Conservation (phyloP, 2,113 vertebrate genomes). For the Hiodon alosoides region DNA sequence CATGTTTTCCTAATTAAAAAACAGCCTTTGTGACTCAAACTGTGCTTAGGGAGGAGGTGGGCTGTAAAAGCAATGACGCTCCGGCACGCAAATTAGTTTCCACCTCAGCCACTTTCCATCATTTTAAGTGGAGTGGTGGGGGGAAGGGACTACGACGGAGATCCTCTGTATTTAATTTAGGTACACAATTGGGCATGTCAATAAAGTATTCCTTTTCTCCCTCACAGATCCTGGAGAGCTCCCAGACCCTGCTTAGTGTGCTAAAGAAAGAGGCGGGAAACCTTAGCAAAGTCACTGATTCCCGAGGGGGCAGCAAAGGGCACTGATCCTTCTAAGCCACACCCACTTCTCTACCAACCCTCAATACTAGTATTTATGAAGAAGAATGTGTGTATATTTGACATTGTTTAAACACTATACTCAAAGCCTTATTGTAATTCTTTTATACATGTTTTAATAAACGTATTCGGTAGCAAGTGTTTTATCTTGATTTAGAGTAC, state of each 20-base stretch:
- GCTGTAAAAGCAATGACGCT: too few relatives aligned
- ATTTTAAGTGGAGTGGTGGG: too few relatives aligned
- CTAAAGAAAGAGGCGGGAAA: constrained; percentile 77
- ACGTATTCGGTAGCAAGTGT: neutral
- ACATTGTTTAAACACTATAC: constrained; percentile 3
- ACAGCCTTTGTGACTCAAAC: neutral
- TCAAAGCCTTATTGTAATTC: neutral
- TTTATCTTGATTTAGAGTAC: neutral
- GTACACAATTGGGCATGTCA: too few relatives aligned
- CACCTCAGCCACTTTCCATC: too few relatives aligned
- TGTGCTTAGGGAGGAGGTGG: too few relatives aligned
- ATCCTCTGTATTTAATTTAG: too few relatives aligned
- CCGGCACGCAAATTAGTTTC: too few relatives aligned
- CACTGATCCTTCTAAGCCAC: constrained; percentile 32
- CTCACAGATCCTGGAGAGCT: constrained; percentile 84
- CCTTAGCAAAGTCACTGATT: constrained; percentile 65
- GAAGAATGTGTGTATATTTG: constrained; percentile 16
- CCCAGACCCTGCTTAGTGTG: constrained; percentile 78
- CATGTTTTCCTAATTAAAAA: constrained; percentile 1
- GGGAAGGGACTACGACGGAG: too few relatives aligned
- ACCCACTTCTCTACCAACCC: neutral
- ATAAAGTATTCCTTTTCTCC: neutral
- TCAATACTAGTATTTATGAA: neutral
- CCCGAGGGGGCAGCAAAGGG: constrained; percentile 51
- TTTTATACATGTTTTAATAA: neutral